A percentile compares a stretch with the other conserved stretches of the same genome.
Conservation (phyloP, 2,797 vertebrate species). For the Loris lydekkerianus region DNA sequence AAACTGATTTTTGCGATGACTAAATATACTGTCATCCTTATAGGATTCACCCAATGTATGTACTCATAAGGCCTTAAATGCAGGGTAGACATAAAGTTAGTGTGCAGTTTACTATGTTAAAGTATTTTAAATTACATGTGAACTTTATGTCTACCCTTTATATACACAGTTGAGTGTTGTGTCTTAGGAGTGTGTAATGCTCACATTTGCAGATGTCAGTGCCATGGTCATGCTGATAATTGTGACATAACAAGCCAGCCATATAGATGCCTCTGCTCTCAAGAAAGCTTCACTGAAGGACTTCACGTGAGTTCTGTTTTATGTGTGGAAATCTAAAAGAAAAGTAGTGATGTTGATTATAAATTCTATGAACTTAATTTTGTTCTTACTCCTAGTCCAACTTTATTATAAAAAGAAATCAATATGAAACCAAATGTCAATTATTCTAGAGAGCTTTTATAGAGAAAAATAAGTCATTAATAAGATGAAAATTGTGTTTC, state of each 20-base stretch:
- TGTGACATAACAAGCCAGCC: conserved; percentile 91
- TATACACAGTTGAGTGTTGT: neutral
- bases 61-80: neutral
- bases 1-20: neutral
- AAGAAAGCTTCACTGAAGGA: conserved; percentile 93
- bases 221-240: conserved; percentile 93
- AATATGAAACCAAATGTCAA: neutral
- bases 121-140: no score
- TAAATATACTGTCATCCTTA: neutral
- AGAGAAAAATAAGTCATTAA: neutral
- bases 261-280: conserved; percentile 92
- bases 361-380: neutral
- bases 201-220: conserved; percentile 92
- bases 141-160: no score
- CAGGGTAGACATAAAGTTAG: no score
- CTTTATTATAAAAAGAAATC: neutral
- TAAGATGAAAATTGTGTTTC: neutral
- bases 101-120: no score
- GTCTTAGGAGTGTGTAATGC: neutral
- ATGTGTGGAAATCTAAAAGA: neutral
- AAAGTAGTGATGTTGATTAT: neutral
- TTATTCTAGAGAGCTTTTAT: neutral
- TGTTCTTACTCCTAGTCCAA: neutral
- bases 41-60: neutral
- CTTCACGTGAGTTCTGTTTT: conserved; percentile 91